Evolutionary conservation across 1,140 invertebrate genomes (phyloP).

Genomic region (Tetramorium alpestre): DNA sequence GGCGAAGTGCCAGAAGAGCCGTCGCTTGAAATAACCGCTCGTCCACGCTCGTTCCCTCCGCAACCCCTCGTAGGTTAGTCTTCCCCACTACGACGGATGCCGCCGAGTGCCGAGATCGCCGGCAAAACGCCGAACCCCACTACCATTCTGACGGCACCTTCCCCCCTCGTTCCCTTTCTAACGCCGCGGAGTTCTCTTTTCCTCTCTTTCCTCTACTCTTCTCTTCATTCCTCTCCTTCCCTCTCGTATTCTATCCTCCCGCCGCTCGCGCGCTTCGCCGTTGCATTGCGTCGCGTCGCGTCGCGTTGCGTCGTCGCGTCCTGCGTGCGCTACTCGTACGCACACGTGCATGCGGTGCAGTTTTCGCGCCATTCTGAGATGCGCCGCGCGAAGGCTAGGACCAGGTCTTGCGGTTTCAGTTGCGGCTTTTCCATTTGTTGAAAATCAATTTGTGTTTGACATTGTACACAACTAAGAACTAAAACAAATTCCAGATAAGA

Average conservation of each 20-base stretch:
- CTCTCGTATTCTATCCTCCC: not conserved
- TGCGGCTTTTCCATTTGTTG: not conserved
- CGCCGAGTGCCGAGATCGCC: slow-evolving; percentile 41
- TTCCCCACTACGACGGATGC: slow-evolving; percentile 59
- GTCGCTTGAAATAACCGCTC: slow-evolving; percentile 86
- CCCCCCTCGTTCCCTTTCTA: slow-evolving; percentile 29
- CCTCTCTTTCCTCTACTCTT: not conserved
- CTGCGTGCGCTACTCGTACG: slow-evolving; percentile 28
- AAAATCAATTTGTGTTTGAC: not conserved
- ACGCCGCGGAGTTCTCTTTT: not conserved
- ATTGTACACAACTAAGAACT: no score
- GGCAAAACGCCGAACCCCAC: slow-evolving; percentile 62
- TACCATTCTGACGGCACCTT: slow-evolving; percentile 23
- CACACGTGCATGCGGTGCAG: slow-evolving; percentile 43
- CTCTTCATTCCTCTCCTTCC: no score
- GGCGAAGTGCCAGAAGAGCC: slow-evolving; percentile 83
- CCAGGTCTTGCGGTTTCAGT: not conserved
- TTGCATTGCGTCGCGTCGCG: not conserved
- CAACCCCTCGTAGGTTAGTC: slow-evolving; percentile 70
- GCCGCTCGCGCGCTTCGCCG: not conserved
- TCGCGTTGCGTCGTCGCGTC: not conserved
- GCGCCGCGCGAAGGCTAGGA: not conserved
- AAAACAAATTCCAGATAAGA: not conserved
- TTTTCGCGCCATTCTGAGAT: slow-evolving; percentile 64
- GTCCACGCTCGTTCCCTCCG: slow-evolving; percentile 75